Evolutionary conservation across 2,797 vertebrate genomes (phyloP).

Genomic region (Potorous gilbertii): DNA sequence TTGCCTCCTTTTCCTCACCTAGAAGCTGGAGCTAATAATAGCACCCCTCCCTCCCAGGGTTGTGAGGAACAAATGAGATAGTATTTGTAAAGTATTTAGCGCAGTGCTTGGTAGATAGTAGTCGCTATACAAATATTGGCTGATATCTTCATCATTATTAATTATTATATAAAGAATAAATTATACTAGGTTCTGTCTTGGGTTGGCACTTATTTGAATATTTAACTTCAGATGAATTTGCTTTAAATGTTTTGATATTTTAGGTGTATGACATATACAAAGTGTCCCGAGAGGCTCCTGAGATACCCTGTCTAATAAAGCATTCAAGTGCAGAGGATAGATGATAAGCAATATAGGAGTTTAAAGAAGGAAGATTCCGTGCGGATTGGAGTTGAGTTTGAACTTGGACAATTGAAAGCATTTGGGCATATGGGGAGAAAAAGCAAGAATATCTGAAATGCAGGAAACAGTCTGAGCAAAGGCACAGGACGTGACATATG

Average conservation of each 20-base stretch:
- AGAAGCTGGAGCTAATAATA: not conserved
- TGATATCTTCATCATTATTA: not conserved
- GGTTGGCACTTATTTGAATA: not conserved
- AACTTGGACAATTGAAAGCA: not conserved
- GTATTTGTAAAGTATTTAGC: not conserved
- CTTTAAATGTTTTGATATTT: not conserved
- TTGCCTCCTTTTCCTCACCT: not conserved
- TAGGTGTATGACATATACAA: not conserved
- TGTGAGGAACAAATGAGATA: not conserved
- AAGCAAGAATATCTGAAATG: not conserved
- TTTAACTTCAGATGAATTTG: not conserved
- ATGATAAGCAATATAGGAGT: not conserved
- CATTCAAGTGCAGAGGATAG: not conserved
- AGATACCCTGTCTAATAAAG: not conserved
- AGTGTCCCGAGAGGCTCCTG: not conserved
- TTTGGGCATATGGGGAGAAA: not conserved
- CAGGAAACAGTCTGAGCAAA: not conserved
- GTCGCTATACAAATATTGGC: not conserved
- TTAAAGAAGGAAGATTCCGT: not conserved
- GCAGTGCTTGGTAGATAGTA: not conserved
- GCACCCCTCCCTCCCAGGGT: not conserved
- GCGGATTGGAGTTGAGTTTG: not conserved
- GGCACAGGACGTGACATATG: not conserved
- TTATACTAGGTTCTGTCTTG: not conserved
- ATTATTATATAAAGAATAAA: not conserved